Evolutionary conservation across 2,113 vertebrate species (phyloP).

Genomic region (Petromus typicus): DNA sequence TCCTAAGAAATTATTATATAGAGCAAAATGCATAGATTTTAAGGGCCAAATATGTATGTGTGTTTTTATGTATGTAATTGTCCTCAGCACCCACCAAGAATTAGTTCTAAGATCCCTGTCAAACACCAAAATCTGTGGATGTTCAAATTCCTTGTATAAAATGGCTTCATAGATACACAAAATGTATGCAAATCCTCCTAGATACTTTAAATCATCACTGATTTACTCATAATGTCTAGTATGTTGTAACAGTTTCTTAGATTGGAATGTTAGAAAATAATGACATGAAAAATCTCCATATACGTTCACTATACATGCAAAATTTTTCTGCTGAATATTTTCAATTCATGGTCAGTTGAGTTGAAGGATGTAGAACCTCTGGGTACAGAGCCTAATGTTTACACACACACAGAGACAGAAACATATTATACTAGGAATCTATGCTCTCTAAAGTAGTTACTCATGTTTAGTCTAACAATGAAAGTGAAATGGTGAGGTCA

Average conservation of each 20-base stretch:
- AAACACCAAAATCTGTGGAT: not conserved
- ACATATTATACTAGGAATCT: not conserved
- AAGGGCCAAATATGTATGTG: not conserved
- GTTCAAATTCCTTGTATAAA: not conserved
- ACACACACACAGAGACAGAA: not conserved
- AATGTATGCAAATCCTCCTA: not conserved
- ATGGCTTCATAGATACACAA: not conserved
- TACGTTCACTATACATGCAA: not conserved
- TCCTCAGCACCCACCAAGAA: not conserved
- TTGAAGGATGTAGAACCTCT: not conserved
- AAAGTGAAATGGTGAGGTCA: not conserved
- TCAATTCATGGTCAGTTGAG: not conserved
- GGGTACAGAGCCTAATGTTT: not conserved
- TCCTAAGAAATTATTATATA: not conserved
- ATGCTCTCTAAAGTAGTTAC: not conserved
- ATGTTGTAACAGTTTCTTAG: not conserved
- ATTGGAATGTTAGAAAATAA: not conserved
- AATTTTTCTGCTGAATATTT: not conserved
- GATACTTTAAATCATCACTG: not conserved
- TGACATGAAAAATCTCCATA: not conserved
- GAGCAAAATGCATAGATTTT: not conserved
- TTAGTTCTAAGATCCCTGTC: not conserved
- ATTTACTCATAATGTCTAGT: not conserved
- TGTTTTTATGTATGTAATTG: accelerated
- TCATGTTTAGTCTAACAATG: not conserved